Percentiles rank a stretch among this genome's conserved stretches.
Conservation (phyloP, 2,888 invertebrate genomes). For the Patella caerulea region DNA sequence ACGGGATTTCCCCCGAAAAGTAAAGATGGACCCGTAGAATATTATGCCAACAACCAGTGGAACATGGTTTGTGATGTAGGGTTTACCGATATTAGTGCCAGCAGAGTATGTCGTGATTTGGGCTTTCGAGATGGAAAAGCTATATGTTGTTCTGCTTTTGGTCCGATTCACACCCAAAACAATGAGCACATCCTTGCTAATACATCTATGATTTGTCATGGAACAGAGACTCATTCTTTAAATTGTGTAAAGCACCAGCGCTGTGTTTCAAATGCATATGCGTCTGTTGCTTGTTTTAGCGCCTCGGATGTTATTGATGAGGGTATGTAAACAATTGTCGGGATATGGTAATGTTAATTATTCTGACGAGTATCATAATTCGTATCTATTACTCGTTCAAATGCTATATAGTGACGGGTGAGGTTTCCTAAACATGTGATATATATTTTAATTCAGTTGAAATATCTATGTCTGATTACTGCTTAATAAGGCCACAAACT, state of each 20-base stretch:
- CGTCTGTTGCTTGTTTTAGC: slow-evolving; percentile 49
- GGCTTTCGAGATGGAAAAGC: slow-evolving; percentile 57
- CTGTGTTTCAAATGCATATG: slow-evolving; percentile 43
- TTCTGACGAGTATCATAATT: too few relatives aligned
- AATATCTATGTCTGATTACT: too few relatives aligned
- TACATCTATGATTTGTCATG: slow-evolving; percentile 72
- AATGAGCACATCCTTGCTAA: slow-evolving; percentile 41
- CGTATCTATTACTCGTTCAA: too few relatives aligned
- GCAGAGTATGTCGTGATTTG: slow-evolving; percentile 54
- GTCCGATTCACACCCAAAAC: slow-evolving; percentile 17
- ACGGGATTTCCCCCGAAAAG: slow-evolving; percentile 40
- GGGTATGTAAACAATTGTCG: background rate
- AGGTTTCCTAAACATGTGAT: too few relatives aligned
- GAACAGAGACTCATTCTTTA: slow-evolving; percentile 40
- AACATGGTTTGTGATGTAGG: slow-evolving; percentile 61
- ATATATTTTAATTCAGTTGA: too few relatives aligned
- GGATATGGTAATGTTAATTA: too few relatives aligned
- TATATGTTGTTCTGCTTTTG: slow-evolving; percentile 60
- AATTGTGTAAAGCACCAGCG: slow-evolving; percentile 41
- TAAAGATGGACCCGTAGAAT: slow-evolving; percentile 54
- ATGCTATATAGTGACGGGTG: too few relatives aligned
- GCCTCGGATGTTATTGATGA: background rate
- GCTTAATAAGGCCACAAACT: too few relatives aligned
- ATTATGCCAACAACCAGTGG: slow-evolving; percentile 41
- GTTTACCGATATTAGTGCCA: slow-evolving; percentile 58